Evolutionary conservation across 2,797 vertebrate genomes (phyloP).

Genomic region (Tachyglossus aculeatus): DNA sequence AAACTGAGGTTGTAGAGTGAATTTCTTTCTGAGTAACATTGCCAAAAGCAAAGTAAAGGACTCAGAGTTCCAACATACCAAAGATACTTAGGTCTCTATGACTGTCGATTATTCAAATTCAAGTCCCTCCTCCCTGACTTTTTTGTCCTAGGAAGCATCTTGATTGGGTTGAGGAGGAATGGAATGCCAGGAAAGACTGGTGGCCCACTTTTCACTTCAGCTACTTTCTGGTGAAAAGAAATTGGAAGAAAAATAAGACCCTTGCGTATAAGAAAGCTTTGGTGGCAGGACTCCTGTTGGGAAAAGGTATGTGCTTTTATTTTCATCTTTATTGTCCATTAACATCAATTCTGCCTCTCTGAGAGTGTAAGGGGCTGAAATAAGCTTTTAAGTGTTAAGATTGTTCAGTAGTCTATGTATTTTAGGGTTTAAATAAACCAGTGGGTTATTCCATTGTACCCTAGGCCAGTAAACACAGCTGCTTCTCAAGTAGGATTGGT

Average conservation of each 20-base stretch:
- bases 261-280: slow-evolving; percentile 79
- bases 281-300: slow-evolving; percentile 73
- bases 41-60: background rate
- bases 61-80: background rate
- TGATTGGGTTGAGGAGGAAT: slow-evolving; percentile 73
- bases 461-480: background rate
- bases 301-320: slow-evolving; percentile 71
- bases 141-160: slow-evolving; percentile 49
- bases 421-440: background rate
- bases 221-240: slow-evolving; percentile 73
- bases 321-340: background rate
- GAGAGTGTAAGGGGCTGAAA: background rate
- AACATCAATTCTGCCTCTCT: background rate
- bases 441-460: background rate
- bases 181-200: slow-evolving; percentile 82
- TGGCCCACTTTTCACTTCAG: slow-evolving; percentile 91
- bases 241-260: slow-evolving; percentile 69
- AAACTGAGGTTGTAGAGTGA: background rate
- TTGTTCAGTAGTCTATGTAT: background rate
- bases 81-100: background rate
- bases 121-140: background rate
- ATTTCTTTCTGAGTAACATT: background rate
- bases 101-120: background rate
- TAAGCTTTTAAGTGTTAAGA: background rate
- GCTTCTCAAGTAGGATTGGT: background rate